Conservation (phyloP, 2,888 invertebrate species). For the Pyrrhia umbra region DNA sequence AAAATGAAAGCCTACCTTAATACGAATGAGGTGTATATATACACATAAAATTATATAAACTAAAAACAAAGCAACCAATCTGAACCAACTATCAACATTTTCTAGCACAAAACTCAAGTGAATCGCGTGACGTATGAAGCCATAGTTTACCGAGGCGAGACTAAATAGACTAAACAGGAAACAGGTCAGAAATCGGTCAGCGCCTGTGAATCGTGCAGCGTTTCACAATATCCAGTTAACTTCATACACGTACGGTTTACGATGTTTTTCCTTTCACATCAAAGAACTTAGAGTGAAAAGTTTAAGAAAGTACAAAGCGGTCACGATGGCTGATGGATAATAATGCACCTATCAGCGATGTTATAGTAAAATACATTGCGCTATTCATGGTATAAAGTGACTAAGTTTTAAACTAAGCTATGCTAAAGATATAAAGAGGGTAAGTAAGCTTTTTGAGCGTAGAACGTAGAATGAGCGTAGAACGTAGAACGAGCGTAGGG, state of each 20-base stretch:
- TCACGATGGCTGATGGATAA: conserved; percentile 7
- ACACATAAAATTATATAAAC: no score
- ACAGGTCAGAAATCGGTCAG: conserved; percentile 60
- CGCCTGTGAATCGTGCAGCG: conserved; percentile 35
- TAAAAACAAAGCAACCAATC: neutral
- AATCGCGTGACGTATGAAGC: conserved; percentile 61
- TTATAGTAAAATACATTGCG: neutral
- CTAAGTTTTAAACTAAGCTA: no score
- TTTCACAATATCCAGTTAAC: conserved; percentile 50
- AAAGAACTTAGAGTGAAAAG: conserved; percentile 30
- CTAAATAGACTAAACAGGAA: conserved; percentile 52
- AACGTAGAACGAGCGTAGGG: no score
- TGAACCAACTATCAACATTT: conserved; percentile 5
- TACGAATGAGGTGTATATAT: no score
- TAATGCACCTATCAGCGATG: conserved; percentile 13
- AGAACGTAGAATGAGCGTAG: no score
- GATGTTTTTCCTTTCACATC: conserved; percentile 46
- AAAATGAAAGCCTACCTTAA: no score
- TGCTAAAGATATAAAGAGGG: no score
- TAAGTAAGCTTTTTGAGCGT: no score
- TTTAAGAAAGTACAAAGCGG: conserved; percentile 33
- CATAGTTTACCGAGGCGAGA: conserved; percentile 42
- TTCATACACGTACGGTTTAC: conserved; percentile 30
- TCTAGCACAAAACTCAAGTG: conserved; percentile 27
- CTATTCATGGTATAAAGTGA: no score